These are phyloP conservation scores for Hirudo medicinalis DNA, from an alignment of 1,140 invertebrate species.

Conservation along the genomic window DNA sequence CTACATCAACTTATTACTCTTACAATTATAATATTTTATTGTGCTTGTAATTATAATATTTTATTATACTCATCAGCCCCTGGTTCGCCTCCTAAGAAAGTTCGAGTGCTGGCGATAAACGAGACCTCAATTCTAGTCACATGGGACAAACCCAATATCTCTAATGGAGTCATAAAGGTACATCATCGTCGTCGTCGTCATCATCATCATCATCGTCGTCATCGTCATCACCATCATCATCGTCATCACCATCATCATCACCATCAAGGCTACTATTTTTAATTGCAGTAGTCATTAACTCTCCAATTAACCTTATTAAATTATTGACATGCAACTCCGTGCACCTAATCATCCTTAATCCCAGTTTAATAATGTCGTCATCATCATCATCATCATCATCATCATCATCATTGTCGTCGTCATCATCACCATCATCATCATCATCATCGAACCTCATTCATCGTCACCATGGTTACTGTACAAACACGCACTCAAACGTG, in stretches of 20 bases:
- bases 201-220: not conserved
- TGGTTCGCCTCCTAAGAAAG: slow-evolving; percentile 79
- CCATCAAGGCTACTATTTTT: too few species aligned
- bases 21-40: slow-evolving; percentile 14
- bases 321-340: too few species aligned
- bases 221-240: not conserved
- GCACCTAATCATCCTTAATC: too few species aligned
- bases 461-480: not conserved
- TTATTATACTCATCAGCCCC: slow-evolving; percentile 54
- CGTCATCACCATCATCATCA: too few species aligned
- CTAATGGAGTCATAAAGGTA: slow-evolving; percentile 90
- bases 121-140: slow-evolving; percentile 90
- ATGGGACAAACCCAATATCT: slow-evolving; percentile 90
- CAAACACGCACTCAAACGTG: too few species aligned
- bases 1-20: too few species aligned
- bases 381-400: slow-evolving; percentile 18
- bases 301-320: too few species aligned
- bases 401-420: not conserved
- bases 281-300: too few species aligned
- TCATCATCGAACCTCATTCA: too few species aligned
- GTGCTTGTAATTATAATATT: not conserved
- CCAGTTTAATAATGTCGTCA: too few species aligned
- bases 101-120: slow-evolving; percentile 81
- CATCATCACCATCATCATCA: not conserved
- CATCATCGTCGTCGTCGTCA: slow-evolving; percentile 30